Conservation (phyloP, 2,797 vertebrate genomes). For the Buceros bicornis region DNA sequence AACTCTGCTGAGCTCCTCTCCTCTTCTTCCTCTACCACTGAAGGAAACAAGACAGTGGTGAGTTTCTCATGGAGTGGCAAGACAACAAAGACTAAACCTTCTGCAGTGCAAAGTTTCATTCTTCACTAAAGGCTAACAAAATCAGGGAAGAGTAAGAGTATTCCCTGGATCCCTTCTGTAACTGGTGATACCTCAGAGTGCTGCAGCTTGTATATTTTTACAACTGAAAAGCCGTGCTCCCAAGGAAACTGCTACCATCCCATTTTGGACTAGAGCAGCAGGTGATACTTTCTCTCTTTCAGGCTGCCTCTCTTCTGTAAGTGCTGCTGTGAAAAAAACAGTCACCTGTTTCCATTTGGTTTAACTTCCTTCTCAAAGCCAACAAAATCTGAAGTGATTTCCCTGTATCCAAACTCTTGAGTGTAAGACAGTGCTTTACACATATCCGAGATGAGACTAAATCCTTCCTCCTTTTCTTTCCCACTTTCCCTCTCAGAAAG, state of each 20-base stretch:
- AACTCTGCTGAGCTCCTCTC: conserved; percentile 81
- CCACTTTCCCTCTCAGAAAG: neutral
- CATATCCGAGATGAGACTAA: neutral
- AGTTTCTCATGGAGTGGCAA: conserved; percentile 6
- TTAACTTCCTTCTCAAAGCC: neutral
- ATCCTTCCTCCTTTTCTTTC: neutral
- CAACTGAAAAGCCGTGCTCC: neutral
- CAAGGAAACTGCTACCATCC: neutral
- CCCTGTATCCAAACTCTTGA: neutral
- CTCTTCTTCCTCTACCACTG: conserved; percentile 74
- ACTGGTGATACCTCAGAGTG: neutral
- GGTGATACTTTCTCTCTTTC: neutral
- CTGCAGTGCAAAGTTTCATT: neutral
- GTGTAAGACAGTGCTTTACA: neutral
- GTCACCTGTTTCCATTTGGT: neutral
- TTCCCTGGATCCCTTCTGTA: neutral
- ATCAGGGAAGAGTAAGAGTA: neutral
- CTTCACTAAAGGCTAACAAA: neutral
- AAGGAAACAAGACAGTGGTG: conserved; percentile 78
- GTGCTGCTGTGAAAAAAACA: neutral
- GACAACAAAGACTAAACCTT: neutral
- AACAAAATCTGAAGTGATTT: neutral
- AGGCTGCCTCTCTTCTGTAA: neutral
- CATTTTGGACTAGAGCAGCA: neutral
- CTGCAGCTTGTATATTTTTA: neutral